Percentiles rank a stretch among this genome's conserved stretches.
Evolutionary conservation across 2,113 vertebrate species (phyloP).

Genomic region (Chauna torquata): DNA sequence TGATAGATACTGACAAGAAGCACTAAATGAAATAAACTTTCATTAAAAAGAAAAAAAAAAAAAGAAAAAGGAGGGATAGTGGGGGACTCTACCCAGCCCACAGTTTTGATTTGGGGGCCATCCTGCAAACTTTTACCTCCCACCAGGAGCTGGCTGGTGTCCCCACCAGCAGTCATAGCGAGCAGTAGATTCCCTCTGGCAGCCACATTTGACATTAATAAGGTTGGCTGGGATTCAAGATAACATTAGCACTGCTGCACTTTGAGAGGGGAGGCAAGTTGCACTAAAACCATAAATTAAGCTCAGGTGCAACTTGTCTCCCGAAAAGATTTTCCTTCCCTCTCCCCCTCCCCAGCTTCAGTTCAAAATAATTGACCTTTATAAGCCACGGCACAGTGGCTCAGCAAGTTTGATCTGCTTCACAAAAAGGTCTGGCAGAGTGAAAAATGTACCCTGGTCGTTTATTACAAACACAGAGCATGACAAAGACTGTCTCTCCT

Average conservation of each 20-base stretch:
- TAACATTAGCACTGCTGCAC: background rate
- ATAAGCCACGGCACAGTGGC: background rate
- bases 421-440: background rate
- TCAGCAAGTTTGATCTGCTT: background rate
- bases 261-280: background rate
- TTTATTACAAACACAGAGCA: background rate
- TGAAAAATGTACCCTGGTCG: background rate
- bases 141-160: conserved; percentile 27
- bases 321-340: background rate
- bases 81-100: background rate
- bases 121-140: conserved; percentile 16
- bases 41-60: background rate
- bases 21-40: background rate
- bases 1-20: conserved; percentile 15
- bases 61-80: background rate
- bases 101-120: background rate
- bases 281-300: background rate
- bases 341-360: background rate
- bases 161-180: background rate
- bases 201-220: background rate
- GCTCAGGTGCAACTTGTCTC: background rate
- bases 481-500: conserved; percentile 2
- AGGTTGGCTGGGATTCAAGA: background rate
- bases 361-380: background rate
- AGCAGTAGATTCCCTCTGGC: background rate